Base-by-base conservation (phyloP, 2,113 vertebrate species). In the Tapirus terrestris region DNA sequence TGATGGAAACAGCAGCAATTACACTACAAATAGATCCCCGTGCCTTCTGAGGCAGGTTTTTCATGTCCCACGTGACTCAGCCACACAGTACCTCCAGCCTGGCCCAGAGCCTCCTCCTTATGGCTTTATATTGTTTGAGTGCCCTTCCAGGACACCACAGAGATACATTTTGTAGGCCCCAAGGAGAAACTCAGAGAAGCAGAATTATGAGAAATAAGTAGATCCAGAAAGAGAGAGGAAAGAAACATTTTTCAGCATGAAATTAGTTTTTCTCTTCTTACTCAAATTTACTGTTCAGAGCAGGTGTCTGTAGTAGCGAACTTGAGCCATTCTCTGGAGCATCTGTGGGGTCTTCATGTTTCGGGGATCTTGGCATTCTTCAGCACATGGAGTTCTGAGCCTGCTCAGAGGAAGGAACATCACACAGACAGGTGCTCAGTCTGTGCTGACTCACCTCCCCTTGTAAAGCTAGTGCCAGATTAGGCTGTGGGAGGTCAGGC, bases 241-340 rank as follows among this genome's bases (percentile, higher is more conserved):
- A 63, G 48, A 97, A 96, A 27, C 8, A 76, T 72, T 89, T 80
- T 61, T 96, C 73, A 84, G 33, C 43, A 39, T 70, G 63, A 95
- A 93, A 60, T 75, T 13, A 56, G 53, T 43, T n/a, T 86, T 86
- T 91, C 14, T 86, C 95, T 73, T 76, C 48, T 56, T 60, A 43
- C 25, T 95, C 39, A 68, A 18, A 14, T 89, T 94, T 75, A 65
- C 67, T 90, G 27, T 67, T 86, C 53, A 51, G 29, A 92, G 45
- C 70, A 60, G 77, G 23, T 0, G 2, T 80, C 61, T 81, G 11
- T 43, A 53, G 39, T 36, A 48, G 65, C 90, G 68, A 58, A 68
- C 29, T n/a, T 21, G 56, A 89, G 45, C 16, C 82, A 29, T 73
- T 93, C 61, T 63, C 14, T 39, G 45, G 68, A 65, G 25, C 31